These are phyloP conservation scores for Cephonodes hylas DNA, from an alignment of 2,888 invertebrate species.

Conservation along the genomic window DNA sequence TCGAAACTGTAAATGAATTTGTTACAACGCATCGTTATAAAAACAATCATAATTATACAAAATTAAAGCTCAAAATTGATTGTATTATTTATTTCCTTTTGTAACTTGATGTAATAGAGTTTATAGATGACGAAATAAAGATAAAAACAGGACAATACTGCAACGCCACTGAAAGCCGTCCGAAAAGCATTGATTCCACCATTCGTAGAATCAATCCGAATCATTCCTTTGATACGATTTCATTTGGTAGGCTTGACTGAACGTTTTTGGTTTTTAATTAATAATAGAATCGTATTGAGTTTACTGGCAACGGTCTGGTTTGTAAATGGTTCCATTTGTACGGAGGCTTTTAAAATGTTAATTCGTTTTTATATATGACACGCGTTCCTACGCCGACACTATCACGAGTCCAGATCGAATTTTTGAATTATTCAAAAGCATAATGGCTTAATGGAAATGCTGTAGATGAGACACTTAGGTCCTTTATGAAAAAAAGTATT, in stretches of 20 bases:
- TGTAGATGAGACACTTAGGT: background rate
- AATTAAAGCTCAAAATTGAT: background rate
- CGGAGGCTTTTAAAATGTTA: slow-evolving; percentile 23
- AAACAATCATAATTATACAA: background rate
- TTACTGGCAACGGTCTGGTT: slow-evolving; percentile 42
- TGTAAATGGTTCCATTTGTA: slow-evolving; percentile 47
- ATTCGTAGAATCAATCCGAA: slow-evolving; percentile 63
- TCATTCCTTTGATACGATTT: slow-evolving; percentile 70
- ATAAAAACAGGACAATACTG: background rate
- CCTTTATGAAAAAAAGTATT: background rate
- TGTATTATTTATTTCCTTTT: background rate
- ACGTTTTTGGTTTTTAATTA: slow-evolving; percentile 71
- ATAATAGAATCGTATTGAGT: slow-evolving; percentile 57
- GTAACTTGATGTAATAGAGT: background rate
- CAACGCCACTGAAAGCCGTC: background rate
- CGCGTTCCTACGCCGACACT: background rate
- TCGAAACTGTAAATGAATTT: slow-evolving; percentile 7
- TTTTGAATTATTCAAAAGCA: background rate
- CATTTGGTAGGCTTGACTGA: slow-evolving; percentile 54
- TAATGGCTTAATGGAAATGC: background rate
- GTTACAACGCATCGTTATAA: background rate
- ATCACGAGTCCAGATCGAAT: background rate
- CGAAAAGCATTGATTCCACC: slow-evolving; percentile 19
- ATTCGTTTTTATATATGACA: slow-evolving; percentile 4
- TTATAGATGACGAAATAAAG: background rate